These are phyloP conservation scores for Ormyrus labotus DNA, from an alignment of 2,888 invertebrate species.

Conservation along the genomic window DNA sequence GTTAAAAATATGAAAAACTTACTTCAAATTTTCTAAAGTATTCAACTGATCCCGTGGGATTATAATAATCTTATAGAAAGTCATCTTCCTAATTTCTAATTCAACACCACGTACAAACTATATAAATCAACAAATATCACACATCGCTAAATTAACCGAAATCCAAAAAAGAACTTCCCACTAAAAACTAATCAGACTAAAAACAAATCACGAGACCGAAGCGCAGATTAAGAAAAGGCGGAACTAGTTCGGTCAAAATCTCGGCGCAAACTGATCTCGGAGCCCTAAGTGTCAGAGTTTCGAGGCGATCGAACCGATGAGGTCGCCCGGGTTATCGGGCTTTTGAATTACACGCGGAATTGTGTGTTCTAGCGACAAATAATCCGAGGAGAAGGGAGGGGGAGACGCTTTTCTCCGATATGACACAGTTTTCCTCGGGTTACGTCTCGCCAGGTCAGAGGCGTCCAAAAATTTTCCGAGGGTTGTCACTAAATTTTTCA, in stretches of 20 bases:
- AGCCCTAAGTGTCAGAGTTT: neutral
- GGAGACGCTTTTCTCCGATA: too few species aligned
- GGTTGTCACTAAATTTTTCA: too few species aligned
- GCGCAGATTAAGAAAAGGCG: too few species aligned
- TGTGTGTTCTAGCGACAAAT: constrained; percentile 16
- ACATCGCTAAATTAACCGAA: too few species aligned
- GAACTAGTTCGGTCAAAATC: constrained; percentile 38
- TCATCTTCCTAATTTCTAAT: constrained; percentile 60
- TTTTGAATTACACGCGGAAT: constrained; percentile 24
- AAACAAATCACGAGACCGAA: too few species aligned
- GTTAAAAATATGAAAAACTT: constrained; percentile 49
- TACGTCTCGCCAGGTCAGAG: too few species aligned
- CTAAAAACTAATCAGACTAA: neutral
- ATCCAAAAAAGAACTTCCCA: neutral
- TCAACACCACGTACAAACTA: neutral
- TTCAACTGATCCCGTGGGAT: constrained; percentile 66
- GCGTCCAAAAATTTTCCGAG: too few species aligned
- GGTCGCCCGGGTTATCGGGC: constrained; percentile 40
- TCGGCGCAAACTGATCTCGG: constrained; percentile 33
- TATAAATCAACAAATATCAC: neutral
- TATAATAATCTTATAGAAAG: constrained; percentile 66
- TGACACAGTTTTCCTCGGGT: too few species aligned
- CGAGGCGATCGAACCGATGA: neutral
- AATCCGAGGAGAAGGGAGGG: neutral
- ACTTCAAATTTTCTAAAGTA: constrained; percentile 64